A percentile compares a stretch with the other conserved stretches of the same genome.
These are phyloP conservation scores for Actinostola sp. DNA, from an alignment of 92 coral and sea anemone genomes.

Conservation along the genomic window DNA sequence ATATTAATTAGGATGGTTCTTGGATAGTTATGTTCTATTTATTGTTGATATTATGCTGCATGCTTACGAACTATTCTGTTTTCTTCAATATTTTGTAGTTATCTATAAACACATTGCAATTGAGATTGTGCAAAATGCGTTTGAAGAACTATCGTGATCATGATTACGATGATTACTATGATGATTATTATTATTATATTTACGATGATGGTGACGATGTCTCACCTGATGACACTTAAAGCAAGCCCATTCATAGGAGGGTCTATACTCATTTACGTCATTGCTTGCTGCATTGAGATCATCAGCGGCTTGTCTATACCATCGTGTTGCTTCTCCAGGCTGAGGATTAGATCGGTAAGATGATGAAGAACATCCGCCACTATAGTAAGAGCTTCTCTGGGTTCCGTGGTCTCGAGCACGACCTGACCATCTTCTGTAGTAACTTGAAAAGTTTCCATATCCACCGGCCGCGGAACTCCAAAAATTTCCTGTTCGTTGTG, in stretches of 20 bases:
- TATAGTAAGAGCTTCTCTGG: constrained; percentile 4
- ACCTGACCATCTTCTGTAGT: constrained; percentile 6
- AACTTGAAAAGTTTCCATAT: constrained; percentile 5
- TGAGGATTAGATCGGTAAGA: constrained; percentile 58
- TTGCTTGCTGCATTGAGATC: constrained; percentile 61
- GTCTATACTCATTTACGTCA: constrained; percentile 7
- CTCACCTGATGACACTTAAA: constrained; percentile 84
- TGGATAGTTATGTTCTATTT: too few species aligned
- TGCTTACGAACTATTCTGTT: too few species aligned
- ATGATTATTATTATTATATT: too few species aligned
- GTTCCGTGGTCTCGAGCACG: constrained; percentile 28
- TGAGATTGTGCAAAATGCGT: too few species aligned
- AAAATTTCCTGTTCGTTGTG: not conserved
- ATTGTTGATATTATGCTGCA: too few species aligned
- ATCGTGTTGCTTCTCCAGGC: constrained; percentile 73
- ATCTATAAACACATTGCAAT: too few species aligned
- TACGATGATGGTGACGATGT: too few species aligned
- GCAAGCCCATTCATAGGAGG: constrained; percentile 74
- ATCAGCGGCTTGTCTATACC: constrained; percentile 79
- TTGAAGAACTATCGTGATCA: too few species aligned
- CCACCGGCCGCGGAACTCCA: not conserved
- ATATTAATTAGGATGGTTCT: too few species aligned
- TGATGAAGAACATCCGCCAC: not conserved
- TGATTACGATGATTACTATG: too few species aligned
- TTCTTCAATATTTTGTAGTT: too few species aligned